Evolutionary conservation across 2,113 vertebrate genomes (phyloP).

Genomic region (Crotalus tigris): DNA sequence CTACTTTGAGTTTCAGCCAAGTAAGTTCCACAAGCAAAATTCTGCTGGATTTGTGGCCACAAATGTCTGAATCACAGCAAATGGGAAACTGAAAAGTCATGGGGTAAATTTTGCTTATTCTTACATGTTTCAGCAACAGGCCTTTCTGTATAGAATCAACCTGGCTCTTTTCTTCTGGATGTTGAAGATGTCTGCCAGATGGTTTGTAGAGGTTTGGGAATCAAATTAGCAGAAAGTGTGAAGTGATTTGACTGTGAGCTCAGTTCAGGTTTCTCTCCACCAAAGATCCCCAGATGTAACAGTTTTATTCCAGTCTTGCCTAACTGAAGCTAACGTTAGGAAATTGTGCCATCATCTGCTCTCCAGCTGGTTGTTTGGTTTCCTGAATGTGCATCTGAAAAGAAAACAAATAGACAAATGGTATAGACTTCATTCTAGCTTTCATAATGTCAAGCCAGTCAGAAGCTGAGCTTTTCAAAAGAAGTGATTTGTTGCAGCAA

Average conservation of each 20-base stretch:
- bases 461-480: neutral
- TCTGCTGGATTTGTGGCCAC: neutral
- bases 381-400: slow-evolving; percentile 10
- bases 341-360: slow-evolving; percentile 19
- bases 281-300: neutral
- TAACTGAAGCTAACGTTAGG: neutral
- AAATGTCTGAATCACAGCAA: neutral
- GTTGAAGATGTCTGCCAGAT: neutral
- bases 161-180: neutral
- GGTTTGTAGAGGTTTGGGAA: neutral
- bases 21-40: neutral
- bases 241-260: neutral
- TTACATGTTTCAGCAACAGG: neutral
- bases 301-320: neutral
- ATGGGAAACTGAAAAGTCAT: neutral
- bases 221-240: slow-evolving; percentile 17
- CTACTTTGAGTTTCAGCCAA: neutral
- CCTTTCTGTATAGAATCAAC: slow-evolving; percentile 8
- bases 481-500: neutral
- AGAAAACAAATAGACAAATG: neutral
- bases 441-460: neutral
- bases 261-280: neutral
- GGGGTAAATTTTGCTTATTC: neutral
- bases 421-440: neutral
- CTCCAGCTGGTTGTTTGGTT: slow-evolving; percentile 17